A percentile compares a stretch with the other conserved stretches of the same genome.
phyloP scores from a whole-genome alignment of 2,113 vertebrate genomes.

The Lycocorax pyrrhopterus region DNA sequence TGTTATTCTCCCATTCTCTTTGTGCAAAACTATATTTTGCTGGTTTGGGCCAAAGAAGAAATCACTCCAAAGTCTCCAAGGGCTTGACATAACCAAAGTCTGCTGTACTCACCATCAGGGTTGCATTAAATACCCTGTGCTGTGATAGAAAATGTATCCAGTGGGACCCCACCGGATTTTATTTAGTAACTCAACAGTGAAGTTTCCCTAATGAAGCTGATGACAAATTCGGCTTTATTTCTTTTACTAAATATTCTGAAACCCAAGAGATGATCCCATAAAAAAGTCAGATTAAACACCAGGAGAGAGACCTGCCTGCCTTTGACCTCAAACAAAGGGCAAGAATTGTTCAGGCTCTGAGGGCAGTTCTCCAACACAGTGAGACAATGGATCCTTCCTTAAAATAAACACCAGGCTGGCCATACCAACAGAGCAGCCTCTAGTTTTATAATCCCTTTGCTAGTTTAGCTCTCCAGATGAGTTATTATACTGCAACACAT shows the following conservation, averaged over 20 bases:
- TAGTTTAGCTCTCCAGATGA: not conserved
- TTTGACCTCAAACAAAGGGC: not conserved
- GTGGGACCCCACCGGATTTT: not conserved
- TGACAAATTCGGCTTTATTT: not conserved
- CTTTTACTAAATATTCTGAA: not conserved
- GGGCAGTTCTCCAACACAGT: not conserved
- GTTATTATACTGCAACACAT: not conserved
- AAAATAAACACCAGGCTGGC: not conserved
- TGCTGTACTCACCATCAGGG: not conserved
- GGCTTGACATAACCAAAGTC: not conserved
- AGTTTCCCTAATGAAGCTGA: not conserved
- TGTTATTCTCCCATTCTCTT: not conserved
- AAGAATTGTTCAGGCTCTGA: not conserved
- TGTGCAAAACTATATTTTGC: not conserved
- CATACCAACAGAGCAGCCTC: not conserved
- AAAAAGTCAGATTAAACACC: not conserved
- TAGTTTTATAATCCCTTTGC: constrained; percentile 9
- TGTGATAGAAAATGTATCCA: not conserved
- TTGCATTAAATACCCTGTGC: not conserved
- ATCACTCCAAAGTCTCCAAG: not conserved
- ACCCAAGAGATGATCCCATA: not conserved
- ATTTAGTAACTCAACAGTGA: not conserved
- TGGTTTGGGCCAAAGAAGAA: not conserved
- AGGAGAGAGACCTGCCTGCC: not conserved
- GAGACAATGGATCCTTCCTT: not conserved